Evolutionary conservation across 1,140 invertebrate species (phyloP).

Genomic region (Zaprionus africanus): DNA sequence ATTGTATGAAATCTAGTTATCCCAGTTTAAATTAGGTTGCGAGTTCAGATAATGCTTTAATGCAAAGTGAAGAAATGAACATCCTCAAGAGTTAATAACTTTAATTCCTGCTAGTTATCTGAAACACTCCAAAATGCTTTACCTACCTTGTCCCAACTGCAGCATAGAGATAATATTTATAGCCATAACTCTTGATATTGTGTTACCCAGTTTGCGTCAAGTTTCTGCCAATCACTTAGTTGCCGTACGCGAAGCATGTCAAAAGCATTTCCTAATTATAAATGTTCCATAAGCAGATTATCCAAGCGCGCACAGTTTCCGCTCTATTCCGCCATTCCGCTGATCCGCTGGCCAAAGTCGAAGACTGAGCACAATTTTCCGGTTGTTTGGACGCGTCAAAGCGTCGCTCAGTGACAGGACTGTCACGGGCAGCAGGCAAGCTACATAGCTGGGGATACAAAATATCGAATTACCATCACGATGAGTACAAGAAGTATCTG

Average conservation of each 20-base stretch:
- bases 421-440: conserved; percentile 25
- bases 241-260: conserved; percentile 25
- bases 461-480: conserved; percentile 59
- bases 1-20: neutral
- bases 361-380: conserved; percentile 41
- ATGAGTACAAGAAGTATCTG: conserved; percentile 10
- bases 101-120: no score
- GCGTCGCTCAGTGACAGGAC: conserved; percentile 18
- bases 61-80: neutral
- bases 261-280: conserved; percentile 43
- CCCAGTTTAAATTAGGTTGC: no score
- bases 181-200: neutral
- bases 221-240: conserved; percentile 37
- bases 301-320: conserved; percentile 9
- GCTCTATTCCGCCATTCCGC: neutral
- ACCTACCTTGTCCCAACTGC: neutral
- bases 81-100: no score
- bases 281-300: conserved; percentile 43
- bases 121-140: no score
- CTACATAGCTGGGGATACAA: conserved; percentile 27
- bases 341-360: conserved; percentile 8
- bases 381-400: conserved; percentile 36
- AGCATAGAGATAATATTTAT: neutral
- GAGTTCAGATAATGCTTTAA: neutral
- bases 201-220: conserved; percentile 1